Evolutionary conservation across 2,797 vertebrate species (phyloP), one percentile per base, ranked within the genome.

Genomic region (Eutrigla gurnardus): DNA sequence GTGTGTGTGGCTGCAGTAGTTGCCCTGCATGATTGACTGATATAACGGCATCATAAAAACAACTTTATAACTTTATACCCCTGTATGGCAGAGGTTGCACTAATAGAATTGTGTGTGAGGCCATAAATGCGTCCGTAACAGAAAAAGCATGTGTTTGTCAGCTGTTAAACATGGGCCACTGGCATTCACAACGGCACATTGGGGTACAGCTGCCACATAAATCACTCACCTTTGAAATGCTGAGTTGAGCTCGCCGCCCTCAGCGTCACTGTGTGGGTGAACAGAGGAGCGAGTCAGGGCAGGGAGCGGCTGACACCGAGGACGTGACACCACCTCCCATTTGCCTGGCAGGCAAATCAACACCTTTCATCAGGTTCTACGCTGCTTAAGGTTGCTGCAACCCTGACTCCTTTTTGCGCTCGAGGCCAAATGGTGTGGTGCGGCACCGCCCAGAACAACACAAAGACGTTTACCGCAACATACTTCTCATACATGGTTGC

Each of bases 171-270:
- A 88, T 70, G 85, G 83, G 70, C 82, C 86, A 76, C 25, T 35
- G 87, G 74, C 81, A 81, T 86, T 89, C 84, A 77, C 71, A 89
- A 76, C 54, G 37, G 83, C 87, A 78, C 84, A 85, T 73, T 75
- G 84, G 85, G 83, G 88, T 92, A 87, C 94, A 94, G 92, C 91
- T 93, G 93, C 90, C 92, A 76, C 78, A 89, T 93, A 94, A 94
- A 93, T 93, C 92, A 93, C 87, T 93, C 91, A 91, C 89, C 91
- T 92, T 79, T 86, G 79, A 90, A 90, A 87, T 82, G 84, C 79
- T 81, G 88, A 58, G 73, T 80, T 85, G 88, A 78, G 84, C 81
- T 70, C 65, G n/a, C 74, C 50, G 42, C 84, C 83, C 64, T 70
- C 75, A 40, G 65, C 40, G 39, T 77, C 84, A 78, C 65, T 79